Percentiles rank a stretch among this genome's conserved stretches.
Conservation (phyloP, 2,797 vertebrate species). For the Molossus alvarezi region DNA sequence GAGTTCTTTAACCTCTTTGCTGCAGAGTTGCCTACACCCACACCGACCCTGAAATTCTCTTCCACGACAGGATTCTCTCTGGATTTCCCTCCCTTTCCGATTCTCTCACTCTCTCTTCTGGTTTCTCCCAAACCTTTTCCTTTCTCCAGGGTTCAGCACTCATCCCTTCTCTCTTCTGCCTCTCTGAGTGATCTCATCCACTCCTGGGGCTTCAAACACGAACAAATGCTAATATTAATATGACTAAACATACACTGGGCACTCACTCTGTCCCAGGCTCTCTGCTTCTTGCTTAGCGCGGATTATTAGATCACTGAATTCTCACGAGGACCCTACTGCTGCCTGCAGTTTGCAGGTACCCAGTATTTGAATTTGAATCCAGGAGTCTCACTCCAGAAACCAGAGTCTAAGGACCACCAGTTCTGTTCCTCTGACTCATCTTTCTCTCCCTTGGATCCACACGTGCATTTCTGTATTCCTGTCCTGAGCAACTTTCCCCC, state of each 20-base stretch:
- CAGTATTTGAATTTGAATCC: neutral
- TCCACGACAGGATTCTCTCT: neutral
- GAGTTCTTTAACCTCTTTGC: conserved; percentile 42
- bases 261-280: neutral
- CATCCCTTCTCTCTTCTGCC: neutral
- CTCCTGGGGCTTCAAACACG: neutral
- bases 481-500: neutral
- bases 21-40: neutral
- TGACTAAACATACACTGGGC: neutral
- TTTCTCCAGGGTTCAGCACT: neutral
- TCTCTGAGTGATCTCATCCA: neutral
- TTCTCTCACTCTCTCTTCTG: neutral
- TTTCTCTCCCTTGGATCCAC: neutral
- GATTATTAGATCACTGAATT: neutral
- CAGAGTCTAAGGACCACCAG: neutral
- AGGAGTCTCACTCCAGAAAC: neutral
- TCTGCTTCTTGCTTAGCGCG: neutral
- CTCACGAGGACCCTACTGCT: neutral
- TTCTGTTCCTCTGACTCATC: neutral
- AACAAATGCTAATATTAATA: neutral
- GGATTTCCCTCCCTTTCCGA: neutral
- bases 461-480: neutral
- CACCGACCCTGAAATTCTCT: neutral
- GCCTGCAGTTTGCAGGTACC: neutral
- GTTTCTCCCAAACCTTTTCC: neutral